Evolutionary conservation across 2,888 invertebrate species (phyloP).

Genomic region (Ormyrus rosae): DNA sequence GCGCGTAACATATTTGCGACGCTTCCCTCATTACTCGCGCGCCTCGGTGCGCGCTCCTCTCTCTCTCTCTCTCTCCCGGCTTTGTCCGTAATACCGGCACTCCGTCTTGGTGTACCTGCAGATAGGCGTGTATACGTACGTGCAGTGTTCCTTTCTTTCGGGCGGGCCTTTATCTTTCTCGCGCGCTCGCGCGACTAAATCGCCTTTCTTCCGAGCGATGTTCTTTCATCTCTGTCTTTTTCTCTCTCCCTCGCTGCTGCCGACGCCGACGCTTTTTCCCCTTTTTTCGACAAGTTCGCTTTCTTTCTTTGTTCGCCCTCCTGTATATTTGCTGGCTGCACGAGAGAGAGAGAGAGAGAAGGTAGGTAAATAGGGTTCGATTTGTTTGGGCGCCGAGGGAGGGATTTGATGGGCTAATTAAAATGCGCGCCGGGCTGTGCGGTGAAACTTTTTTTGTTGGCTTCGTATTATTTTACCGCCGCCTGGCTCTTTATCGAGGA

Average conservation of each 20-base stretch:
- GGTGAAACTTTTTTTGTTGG: too few relatives aligned
- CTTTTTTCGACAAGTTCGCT: too few relatives aligned
- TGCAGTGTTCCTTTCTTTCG: neutral
- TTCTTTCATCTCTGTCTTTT: slow-evolving; percentile 20
- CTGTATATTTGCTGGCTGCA: neutral
- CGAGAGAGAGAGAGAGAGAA: neutral
- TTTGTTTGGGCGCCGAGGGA: too few relatives aligned
- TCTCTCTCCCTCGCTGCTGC: neutral
- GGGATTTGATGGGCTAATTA: too few relatives aligned
- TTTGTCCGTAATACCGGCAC: slow-evolving; percentile 33
- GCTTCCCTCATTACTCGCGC: slow-evolving; percentile 24
- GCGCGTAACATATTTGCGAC: slow-evolving; percentile 36
- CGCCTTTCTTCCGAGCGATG: slow-evolving; percentile 19
- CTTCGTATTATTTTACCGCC: too few relatives aligned
- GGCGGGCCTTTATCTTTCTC: neutral
- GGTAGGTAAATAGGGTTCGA: too few relatives aligned
- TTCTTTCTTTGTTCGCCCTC: neutral
- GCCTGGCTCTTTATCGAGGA: too few relatives aligned
- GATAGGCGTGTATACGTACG: neutral
- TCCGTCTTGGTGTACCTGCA: slow-evolving; percentile 10
- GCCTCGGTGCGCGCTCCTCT: neutral
- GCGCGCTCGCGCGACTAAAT: neutral
- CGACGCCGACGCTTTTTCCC: neutral
- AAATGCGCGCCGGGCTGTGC: too few relatives aligned
- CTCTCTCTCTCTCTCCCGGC: neutral